Base-by-base conservation (phyloP, 2,888 invertebrate genomes). In the Cactoblastis cactorum region DNA sequence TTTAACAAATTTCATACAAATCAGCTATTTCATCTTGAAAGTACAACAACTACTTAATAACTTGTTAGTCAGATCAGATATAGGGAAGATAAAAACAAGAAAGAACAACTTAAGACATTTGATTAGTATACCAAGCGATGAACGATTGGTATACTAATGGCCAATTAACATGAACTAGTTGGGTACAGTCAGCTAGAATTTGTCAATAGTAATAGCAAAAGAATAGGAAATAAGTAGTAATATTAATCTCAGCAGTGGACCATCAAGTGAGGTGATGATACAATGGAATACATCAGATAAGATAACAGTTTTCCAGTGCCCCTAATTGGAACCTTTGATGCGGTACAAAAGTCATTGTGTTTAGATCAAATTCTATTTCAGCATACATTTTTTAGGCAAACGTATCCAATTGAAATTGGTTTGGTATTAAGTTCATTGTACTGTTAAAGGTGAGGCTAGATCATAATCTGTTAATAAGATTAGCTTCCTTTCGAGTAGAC, bases 281-380 rank as follows among this genome's bases (percentile, higher is more conserved):
- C 28, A 43, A 28, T 32, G 8, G 39, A 28, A 24, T 15, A 17
- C 18, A 43, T 43, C 43, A 43, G 24, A 43, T 43, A 61, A 67
- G 58, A 68, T 71, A 69, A 67, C 63, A 62, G 37, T 37, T 35
- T 37, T 9, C 15, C 17, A 37, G 63, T 65, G 53, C 55, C 56
- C 58, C 63, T 65, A 70, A 70, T 73, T 69, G 62, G 58, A 58
- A 60, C 59, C 53, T 52, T 46, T 53, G 57, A 55, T 50, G 51
- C 53, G 62, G 63, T 56, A 69, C 66, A 63, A 63, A 61, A 57
- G 53, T 55, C 59, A 68, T 66, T 67, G 67, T 66, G 55, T 61
- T 59, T 60, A 56, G 60, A 53, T 54, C 54, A 62, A 63, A 63
- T 60, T 59, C 62, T 56, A 58, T 61, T 60, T 59, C 59, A 55